Conservation (phyloP, 1,140 invertebrate genomes). For the Saccostrea cuccullata region DNA sequence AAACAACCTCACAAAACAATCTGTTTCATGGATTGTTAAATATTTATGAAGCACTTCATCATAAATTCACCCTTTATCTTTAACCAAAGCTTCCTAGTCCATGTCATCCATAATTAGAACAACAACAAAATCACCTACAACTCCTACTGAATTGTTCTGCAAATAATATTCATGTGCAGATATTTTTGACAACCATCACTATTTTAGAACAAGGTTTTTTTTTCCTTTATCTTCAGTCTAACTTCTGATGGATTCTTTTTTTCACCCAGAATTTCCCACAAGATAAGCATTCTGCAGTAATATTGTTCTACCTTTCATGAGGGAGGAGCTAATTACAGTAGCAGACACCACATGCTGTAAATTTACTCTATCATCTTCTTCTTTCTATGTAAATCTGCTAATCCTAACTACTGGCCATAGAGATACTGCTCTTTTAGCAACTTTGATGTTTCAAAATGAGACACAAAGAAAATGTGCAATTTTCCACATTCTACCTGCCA, state of each 20-base stretch:
- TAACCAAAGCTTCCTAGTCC: neutral
- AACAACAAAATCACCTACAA: too few relatives aligned
- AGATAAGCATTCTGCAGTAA: constrained; percentile 16
- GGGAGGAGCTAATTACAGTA: constrained; percentile 30
- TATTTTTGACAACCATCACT: too few relatives aligned
- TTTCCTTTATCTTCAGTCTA: neutral
- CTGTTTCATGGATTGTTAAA: neutral
- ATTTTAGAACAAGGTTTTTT: too few relatives aligned
- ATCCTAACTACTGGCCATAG: neutral
- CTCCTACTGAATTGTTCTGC: too few relatives aligned
- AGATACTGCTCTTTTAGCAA: neutral
- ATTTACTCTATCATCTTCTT: neutral
- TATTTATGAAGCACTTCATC: neutral
- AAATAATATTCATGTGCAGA: too few relatives aligned
- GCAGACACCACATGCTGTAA: constrained; percentile 20
- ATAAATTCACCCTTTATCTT: neutral
- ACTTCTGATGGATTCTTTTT: neutral
- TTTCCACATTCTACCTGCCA: neutral
- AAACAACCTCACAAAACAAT: neutral
- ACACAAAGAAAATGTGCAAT: neutral
- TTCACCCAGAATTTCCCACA: constrained; percentile 23
- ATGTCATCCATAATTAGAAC: neutral
- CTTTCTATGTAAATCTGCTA: neutral
- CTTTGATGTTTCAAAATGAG: neutral
- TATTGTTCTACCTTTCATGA: constrained; percentile 21